Evolutionary conservation across 2,113 vertebrate species (phyloP).

Genomic region (Thermophis baileyi): DNA sequence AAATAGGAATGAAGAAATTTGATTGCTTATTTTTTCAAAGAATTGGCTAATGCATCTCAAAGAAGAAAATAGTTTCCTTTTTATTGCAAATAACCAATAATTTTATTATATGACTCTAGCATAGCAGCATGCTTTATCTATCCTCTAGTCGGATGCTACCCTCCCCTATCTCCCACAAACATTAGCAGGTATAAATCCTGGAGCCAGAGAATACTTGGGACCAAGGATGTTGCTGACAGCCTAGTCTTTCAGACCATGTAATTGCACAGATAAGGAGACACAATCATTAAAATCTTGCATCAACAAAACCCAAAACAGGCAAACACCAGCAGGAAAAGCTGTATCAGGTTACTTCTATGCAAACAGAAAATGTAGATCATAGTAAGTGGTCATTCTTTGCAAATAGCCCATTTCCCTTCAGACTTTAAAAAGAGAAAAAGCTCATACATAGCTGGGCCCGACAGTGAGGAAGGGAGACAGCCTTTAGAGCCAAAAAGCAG

Average conservation of each 20-base stretch:
- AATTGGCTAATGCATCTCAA: conserved; percentile 38
- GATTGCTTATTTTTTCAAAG: neutral
- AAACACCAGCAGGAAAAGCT: conserved; percentile 65
- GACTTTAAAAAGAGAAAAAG: conserved; percentile 40
- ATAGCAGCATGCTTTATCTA: neutral
- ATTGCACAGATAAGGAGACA: conserved; percentile 45
- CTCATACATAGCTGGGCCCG: conserved; percentile 10
- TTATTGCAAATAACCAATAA: conserved; percentile 43
- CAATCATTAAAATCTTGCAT: conserved; percentile 47
- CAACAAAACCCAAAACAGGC: conserved; percentile 61
- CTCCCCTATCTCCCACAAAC: neutral
- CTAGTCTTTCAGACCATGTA: conserved; percentile 49
- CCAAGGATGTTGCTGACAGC: conserved; percentile 42
- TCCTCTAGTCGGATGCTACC: neutral
- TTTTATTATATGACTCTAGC: neutral
- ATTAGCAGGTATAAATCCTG: conserved; percentile 46
- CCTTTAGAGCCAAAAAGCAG: conserved; percentile 36
- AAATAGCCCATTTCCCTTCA: conserved; percentile 65
- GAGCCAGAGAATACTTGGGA: conserved; percentile 48
- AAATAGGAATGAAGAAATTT: conserved; percentile 37
- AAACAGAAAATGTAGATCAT: conserved; percentile 65
- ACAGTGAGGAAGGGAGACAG: conserved; percentile 40
- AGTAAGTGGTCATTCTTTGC: conserved; percentile 17
- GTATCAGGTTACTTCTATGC: conserved; percentile 66
- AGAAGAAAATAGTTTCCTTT: neutral